These are phyloP conservation scores for Dryoscopus gambensis DNA, from an alignment of 2,113 vertebrate species.

Conservation along the genomic window DNA sequence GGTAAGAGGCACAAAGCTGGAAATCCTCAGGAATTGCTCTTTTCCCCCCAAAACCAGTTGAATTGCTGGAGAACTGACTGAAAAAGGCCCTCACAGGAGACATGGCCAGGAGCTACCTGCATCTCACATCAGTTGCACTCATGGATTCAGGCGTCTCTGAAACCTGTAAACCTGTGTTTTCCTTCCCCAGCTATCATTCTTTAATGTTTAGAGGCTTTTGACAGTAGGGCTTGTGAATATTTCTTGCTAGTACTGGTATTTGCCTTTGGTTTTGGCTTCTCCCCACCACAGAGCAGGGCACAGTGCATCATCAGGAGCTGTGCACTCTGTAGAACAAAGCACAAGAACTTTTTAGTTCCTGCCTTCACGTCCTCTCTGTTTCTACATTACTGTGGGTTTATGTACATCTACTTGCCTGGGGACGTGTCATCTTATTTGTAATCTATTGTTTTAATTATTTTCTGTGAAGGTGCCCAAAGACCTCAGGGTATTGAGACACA, in stretches of 20 bases:
- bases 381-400: background rate
- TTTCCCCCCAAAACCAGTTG: background rate
- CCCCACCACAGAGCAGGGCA: background rate
- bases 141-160: background rate
- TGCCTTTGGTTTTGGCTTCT: background rate
- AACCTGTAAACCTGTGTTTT: background rate
- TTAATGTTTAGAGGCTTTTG: background rate
- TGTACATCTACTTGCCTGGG: background rate
- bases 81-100: background rate
- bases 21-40: background rate
- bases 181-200: background rate
- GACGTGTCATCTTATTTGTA: slow-evolving; percentile 41
- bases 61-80: background rate
- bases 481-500: slow-evolving; percentile 16
- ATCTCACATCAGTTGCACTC: background rate
- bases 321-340: background rate
- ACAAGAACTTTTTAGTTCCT: background rate
- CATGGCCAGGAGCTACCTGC: background rate
- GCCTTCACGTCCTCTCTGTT: background rate
- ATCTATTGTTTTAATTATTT: slow-evolving; percentile 65
- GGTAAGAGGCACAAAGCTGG: background rate
- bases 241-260: background rate
- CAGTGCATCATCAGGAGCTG: background rate
- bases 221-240: background rate
- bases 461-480: slow-evolving; percentile 28